Conservation (phyloP, 2,797 vertebrate species). For the Bradypus variegatus region DNA sequence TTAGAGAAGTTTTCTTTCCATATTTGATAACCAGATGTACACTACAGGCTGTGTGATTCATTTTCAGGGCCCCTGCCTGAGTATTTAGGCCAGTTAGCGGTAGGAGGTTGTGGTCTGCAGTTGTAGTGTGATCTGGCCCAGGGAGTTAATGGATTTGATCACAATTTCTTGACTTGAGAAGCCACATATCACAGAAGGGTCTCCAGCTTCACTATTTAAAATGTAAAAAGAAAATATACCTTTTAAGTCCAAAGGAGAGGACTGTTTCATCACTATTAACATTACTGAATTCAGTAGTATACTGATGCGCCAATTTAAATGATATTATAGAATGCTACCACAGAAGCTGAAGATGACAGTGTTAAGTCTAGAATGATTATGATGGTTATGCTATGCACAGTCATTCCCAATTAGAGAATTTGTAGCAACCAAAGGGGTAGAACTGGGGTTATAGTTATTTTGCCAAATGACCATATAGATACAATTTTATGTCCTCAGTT, state of each 20-base stretch:
- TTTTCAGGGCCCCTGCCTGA: slow-evolving; percentile 67
- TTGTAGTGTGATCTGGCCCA: slow-evolving; percentile 66
- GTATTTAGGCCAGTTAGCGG: slow-evolving; percentile 68
- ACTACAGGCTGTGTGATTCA: slow-evolving; percentile 65
- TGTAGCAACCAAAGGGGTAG: slow-evolving; percentile 19
- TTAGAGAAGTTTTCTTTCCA: slow-evolving; percentile 60
- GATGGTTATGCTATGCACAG: not conserved
- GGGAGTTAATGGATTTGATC: slow-evolving; percentile 66
- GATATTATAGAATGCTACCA: not conserved
- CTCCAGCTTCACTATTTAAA: slow-evolving; percentile 52
- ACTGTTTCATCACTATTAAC: not conserved
- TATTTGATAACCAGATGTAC: slow-evolving; percentile 73
- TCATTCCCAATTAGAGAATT: not conserved
- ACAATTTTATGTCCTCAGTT: slow-evolving; percentile 27
- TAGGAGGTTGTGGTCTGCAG: slow-evolving; percentile 67
- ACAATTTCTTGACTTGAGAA: slow-evolving; percentile 47
- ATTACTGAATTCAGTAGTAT: slow-evolving; percentile 34
- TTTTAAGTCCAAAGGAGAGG: slow-evolving; percentile 14
- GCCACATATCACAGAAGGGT: slow-evolving; percentile 43
- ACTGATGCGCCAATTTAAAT: not conserved
- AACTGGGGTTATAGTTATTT: not conserved
- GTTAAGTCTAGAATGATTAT: not conserved
- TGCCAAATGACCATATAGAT: slow-evolving; percentile 12
- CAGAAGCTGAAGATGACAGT: not conserved
- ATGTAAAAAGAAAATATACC: slow-evolving; percentile 12